A percentile compares a stretch with the other conserved stretches of the same genome.
phyloP scores from a whole-genome alignment of 2,797 vertebrate species.

The Enteromius paludinosus region DNA sequence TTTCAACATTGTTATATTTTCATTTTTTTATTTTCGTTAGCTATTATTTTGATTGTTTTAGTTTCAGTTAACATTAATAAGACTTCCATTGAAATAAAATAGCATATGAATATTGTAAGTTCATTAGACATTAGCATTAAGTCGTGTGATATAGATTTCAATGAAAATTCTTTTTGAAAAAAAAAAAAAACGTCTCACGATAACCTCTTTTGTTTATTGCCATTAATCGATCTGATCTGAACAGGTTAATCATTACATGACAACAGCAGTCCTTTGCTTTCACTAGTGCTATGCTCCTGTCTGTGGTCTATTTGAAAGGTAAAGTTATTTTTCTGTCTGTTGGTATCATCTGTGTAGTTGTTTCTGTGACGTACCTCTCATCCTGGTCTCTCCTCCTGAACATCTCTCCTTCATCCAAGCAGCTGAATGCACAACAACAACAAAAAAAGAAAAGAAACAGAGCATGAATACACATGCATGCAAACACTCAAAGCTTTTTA shows the following conservation, averaged over 20 bases:
- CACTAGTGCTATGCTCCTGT: neutral
- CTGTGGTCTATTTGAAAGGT: neutral
- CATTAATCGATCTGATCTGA: neutral
- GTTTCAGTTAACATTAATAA: neutral
- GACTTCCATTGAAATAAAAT: neutral
- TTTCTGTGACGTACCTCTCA: constrained; percentile 64
- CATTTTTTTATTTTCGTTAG: neutral
- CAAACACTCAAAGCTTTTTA: neutral
- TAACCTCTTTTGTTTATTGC: neutral
- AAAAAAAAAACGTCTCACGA: neutral
- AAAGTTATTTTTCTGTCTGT: neutral
- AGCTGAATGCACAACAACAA: constrained; percentile 75
- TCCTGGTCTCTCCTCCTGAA: constrained; percentile 76
- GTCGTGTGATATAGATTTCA: too few species aligned
- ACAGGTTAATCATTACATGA: neutral
- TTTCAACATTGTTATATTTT: neutral
- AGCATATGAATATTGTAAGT: neutral
- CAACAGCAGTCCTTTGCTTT: neutral
- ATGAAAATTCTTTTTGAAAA: neutral
- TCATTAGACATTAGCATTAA: neutral
- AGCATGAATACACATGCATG: neutral
- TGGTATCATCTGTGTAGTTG: neutral
- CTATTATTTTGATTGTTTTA: neutral
- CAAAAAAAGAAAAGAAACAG: constrained; percentile 17
- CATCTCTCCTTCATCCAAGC: constrained; percentile 96